Evolutionary conservation across 1,140 invertebrate genomes (phyloP), one percentile per base, ranked within the genome.

Genomic region (Pogonomyrmex barbatus): DNA sequence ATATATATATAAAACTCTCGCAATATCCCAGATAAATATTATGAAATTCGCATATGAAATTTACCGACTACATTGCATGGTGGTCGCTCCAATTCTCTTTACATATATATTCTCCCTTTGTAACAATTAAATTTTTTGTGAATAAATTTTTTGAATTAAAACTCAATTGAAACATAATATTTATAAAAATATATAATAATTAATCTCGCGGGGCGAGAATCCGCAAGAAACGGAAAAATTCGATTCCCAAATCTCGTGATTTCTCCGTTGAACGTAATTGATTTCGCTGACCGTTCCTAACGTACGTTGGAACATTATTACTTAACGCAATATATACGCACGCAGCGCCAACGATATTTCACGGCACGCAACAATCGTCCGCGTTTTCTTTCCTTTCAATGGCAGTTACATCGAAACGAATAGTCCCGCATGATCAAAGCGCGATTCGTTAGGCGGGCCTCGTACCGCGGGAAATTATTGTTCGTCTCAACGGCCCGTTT

Each of bases 381-480:
- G 12, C 47, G 30, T 47, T 79, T 79, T 79, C 63, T 56, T 56
- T 47, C n/a, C 45, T 71, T 56, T 73, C 42, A 62, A 75, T 39
- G 30, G n/a, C 54, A 24, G 42, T 82, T 30, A 24, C 65, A 45
- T 70, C 39, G 39, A 9, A 17, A 82, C 54, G 50, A 81, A 70
- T 58, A 70, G 65, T 42, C 52, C 50, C 60, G 58, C 75, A 65
- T 67, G 47, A 79, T 54, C 68, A 10, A 39, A 68, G n/a, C 52
- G 78, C 14, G 39, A 42, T 42, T 52, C 78, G 60, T 67, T 58
- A 30, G 39, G 17, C 52, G 10, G 30, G 2, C 42, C 30, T 24
- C 52, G 33, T 17, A 73, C n/a, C 24, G 24, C 54, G 68, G 45
- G 42, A 60, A 60, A 83, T 83, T 45, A 75, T 83, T 73, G 79